Base-by-base conservation (phyloP, 2,797 vertebrate species). In the Chiroxiphia lanceolata region DNA sequence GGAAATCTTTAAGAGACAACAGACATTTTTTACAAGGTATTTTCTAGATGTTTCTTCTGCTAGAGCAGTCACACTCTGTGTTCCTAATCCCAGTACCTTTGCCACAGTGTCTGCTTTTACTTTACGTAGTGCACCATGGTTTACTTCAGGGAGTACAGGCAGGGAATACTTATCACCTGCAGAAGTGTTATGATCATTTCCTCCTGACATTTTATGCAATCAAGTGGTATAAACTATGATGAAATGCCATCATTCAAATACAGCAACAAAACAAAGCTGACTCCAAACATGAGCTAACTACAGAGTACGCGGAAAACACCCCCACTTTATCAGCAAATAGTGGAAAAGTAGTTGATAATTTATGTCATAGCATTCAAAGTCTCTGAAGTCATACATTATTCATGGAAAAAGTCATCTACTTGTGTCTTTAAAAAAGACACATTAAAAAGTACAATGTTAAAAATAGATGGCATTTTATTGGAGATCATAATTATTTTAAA, bases 401-500 rank as follows among this genome's bases (percentile, higher is more conserved):
- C 86, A 96, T 89, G 44, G 31, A 1, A 94, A 96, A 93, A 93
- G 81, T 94, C 36, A 94, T 83, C 77, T 94, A 92, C 94, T 97
- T 96, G 93, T 92, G 90, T 95, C 97, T 96, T 97, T 96, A 90
- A 90, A 96, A 97, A 93, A 95, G 96, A 96, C 89, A 72, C 94
- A 78, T 89, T 97, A 95, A 96, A 96, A 97, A 97, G 95, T 87
- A 94, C 89, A 88, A 71, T 91, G 94, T 97, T 96, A 96, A 97
- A 97, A 97, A 97, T 95, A 97, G 94, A 96, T 96, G 90, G 86
- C 91, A 96, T 97, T 98, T 97, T 97, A 87, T 96, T 93, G 91
- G 92, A 94, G 95, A 97, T 96, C 93, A 94, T 97, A 96, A 96
- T 97, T 96, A 98, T 97, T 97, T 97, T 83, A 97, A 97, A 97